phyloP scores from a whole-genome alignment of 1,140 invertebrate genomes.

The Dendrolimus punctatus region DNA sequence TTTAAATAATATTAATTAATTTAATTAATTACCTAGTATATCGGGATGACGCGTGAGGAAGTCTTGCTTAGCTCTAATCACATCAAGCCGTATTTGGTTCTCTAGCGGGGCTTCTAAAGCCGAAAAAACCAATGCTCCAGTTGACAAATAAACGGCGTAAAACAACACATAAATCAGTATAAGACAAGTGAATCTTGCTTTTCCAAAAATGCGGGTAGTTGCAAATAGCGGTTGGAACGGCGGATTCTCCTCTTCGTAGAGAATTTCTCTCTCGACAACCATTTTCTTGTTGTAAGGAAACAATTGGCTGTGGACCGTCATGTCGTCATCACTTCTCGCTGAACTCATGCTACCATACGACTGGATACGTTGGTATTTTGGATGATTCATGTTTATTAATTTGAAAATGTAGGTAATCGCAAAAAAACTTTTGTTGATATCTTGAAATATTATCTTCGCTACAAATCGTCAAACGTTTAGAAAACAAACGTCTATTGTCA shows the following conservation, averaged over 20 bases:
- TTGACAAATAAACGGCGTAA: conserved; percentile 80
- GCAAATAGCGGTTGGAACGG: conserved; percentile 51
- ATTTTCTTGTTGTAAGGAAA: conserved; percentile 57
- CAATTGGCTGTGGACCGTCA: conserved; percentile 60
- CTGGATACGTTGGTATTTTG: conserved; percentile 48
- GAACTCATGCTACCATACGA: conserved; percentile 64
- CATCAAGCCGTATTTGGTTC: conserved; percentile 66
- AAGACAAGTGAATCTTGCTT: conserved; percentile 64
- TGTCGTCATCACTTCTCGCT: conserved; percentile 52
- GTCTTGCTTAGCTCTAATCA: conserved; percentile 70
- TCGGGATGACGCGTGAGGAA: conserved; percentile 74
- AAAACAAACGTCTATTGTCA: too few species aligned
- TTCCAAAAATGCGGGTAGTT: conserved; percentile 51
- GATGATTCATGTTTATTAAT: conserved; percentile 32
- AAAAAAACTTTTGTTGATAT: too few species aligned
- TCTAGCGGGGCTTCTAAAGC: conserved; percentile 82
- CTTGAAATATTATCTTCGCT: too few species aligned
- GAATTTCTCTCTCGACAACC: conserved; percentile 44
- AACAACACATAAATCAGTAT: conserved; percentile 74
- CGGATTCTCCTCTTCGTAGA: conserved; percentile 59
- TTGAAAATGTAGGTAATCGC: too few species aligned
- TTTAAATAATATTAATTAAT: background rate
- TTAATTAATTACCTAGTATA: conserved; percentile 62
- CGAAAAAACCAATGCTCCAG: conserved; percentile 85
- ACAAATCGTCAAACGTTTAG: too few species aligned